Base-by-base conservation (phyloP, 2,113 vertebrate genomes). In the Cololabis saira region DNA sequence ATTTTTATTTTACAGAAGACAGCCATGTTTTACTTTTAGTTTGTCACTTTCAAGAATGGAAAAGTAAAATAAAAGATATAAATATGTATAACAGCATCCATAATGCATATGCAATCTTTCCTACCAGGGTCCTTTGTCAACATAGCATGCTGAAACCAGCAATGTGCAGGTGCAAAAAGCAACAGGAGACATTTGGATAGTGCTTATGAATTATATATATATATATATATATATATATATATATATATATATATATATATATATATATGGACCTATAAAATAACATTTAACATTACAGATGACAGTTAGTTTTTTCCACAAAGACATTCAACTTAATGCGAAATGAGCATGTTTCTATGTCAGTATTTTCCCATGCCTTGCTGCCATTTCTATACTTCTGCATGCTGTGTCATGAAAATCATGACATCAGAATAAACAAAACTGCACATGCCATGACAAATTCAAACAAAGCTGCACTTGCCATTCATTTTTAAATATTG, bases 401-500 rank as follows among this genome's bases (percentile, higher is more conserved):
- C 86, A 88, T 89, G 85, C 85, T 77, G 53, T 22, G 52, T 37
- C 53, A 12, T 82, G 66, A 76, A 85, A 15, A 81, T 72, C 64
- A 17, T 69, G 59, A 68, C 40, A 44, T 63, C 17, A 71, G 53
- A 66, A 83, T 71, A 48, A 61, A 69, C 48, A 84, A 61, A 80
- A 74, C 37, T 70, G 19, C 30, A 81, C 67, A 74, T 27, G 71
- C 14, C 33, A 55, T 61, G 45, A 67, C 57, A 66, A 61, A 78
- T 58, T 60, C 7, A 78, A 83, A 74, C 27, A 61, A 77, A 89
- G 78, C 67, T 78, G 71, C 76, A 74, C 59, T 71, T 78, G 89
- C 87, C 87, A 83, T 87, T 90, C 80, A 51, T 81, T 90, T 90
- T 90, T 89, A 33, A 41, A n/a, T 50, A 60, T 83, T 92, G 90